These are phyloP conservation scores for Lipophrys pholis DNA, from an alignment of 2,113 vertebrate species.

Conservation along the genomic window DNA sequence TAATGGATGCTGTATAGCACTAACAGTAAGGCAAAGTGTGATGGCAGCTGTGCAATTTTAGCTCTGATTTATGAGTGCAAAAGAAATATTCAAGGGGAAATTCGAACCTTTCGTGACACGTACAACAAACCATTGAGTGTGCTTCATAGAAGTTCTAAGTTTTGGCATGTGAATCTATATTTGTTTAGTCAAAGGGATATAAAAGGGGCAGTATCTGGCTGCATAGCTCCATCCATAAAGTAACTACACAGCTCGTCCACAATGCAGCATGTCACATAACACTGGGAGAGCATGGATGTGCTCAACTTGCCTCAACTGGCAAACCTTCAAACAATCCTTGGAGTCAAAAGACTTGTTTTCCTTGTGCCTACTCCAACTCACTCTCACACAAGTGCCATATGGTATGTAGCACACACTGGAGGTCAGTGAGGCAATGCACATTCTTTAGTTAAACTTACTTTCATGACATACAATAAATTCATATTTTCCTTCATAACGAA, in stretches of 20 bases:
- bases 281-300: constrained; percentile 2
- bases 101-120: no score
- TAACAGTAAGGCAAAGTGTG: constrained; percentile 26
- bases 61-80: not conserved
- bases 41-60: not conserved
- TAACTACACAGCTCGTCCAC: not conserved
- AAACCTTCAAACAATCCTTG: constrained; percentile 24
- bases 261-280: constrained; percentile 7
- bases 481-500: no score
- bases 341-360: constrained; percentile 23
- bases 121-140: no score
- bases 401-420: not conserved
- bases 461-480: no score
- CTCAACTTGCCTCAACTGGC: constrained; percentile 3
- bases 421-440: not conserved
- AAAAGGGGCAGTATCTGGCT: no score
- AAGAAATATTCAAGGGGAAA: not conserved
- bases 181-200: no score
- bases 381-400: not conserved
- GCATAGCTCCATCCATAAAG: no score
- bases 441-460: not conserved
- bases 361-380: constrained; percentile 11
- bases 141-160: no score
- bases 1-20: constrained; percentile 39
- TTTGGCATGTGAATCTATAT: no score